These are phyloP conservation scores for Autographa gamma DNA, from an alignment of 2,888 invertebrate species.

Conservation along the genomic window DNA sequence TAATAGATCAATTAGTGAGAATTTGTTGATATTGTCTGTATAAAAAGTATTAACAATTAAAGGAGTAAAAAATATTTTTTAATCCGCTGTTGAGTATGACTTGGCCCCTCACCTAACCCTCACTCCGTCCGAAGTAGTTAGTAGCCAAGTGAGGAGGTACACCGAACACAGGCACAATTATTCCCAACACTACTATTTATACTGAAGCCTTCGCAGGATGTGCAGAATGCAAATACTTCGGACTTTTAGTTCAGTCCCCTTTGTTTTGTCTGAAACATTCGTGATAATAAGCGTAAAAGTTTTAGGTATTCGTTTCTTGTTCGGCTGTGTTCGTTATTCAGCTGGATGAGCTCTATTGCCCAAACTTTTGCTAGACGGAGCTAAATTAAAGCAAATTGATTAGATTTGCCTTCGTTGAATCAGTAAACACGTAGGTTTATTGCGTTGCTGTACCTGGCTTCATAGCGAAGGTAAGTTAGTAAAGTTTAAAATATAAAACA, in stretches of 20 bases:
- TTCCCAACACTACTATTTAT: constrained; percentile 72
- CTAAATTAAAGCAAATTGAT: constrained; percentile 14
- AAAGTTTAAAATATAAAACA: neutral
- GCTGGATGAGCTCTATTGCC: constrained; percentile 33
- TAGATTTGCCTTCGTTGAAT: constrained; percentile 1
- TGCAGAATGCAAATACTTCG: constrained; percentile 78
- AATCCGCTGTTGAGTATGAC: constrained; percentile 29
- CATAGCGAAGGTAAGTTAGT: neutral
- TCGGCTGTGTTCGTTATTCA: constrained; percentile 41
- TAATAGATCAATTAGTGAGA: too few relatives aligned
- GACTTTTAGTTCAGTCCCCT: constrained; percentile 61
- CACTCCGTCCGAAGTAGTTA: constrained; percentile 72
- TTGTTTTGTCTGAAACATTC: constrained; percentile 67
- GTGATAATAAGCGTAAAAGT: constrained; percentile 52
- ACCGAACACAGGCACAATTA: constrained; percentile 70
- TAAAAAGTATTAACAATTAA: too few relatives aligned
- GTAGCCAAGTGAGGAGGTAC: constrained; percentile 66
- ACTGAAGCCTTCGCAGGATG: constrained; percentile 67
- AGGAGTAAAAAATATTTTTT: neutral
- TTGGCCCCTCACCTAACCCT: constrained; percentile 45
- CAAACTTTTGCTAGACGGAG: constrained; percentile 23
- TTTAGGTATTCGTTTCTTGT: constrained; percentile 47
- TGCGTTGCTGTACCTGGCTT: neutral
- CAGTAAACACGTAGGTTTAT: constrained; percentile 1
- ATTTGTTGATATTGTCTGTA: too few relatives aligned